These are phyloP conservation scores for Beroe forskalii DNA, from an alignment of 37 sponge, comb jelly and placozoan genomes.

Conservation along the genomic window DNA sequence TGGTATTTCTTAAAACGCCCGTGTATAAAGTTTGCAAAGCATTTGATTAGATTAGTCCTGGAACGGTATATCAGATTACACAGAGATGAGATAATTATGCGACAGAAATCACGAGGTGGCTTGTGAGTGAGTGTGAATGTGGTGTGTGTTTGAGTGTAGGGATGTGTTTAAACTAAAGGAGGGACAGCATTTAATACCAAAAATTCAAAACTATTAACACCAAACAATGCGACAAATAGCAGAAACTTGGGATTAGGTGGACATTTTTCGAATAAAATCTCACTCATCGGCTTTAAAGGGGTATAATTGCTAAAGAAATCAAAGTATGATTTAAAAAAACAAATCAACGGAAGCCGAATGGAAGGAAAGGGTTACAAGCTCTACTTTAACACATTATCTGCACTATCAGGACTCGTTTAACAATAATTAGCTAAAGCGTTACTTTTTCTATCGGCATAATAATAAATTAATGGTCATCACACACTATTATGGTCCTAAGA, in stretches of 20 bases:
- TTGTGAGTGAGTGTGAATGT: too few species aligned
- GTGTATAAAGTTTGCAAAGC: too few species aligned
- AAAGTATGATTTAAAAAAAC: background rate
- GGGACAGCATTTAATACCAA: background rate
- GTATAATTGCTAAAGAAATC: too few species aligned
- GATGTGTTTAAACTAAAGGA: background rate
- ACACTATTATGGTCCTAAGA: too few species aligned
- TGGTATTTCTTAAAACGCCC: too few species aligned
- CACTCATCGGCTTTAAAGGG: background rate
- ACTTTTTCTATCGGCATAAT: conserved; percentile 39
- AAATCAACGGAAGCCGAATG: background rate
- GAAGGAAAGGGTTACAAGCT: background rate
- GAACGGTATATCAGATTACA: too few species aligned
- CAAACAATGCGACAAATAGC: background rate
- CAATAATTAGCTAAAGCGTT: too few species aligned
- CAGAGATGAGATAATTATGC: too few species aligned
- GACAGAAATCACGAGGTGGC: too few species aligned
- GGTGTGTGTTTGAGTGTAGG: too few species aligned
- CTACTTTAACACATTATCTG: background rate
- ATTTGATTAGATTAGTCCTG: too few species aligned
- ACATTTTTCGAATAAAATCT: background rate
- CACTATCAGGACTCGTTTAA: too few species aligned
- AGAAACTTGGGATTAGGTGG: background rate
- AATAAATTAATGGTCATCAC: conserved; percentile 55
- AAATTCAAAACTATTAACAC: background rate